A percentile compares a stretch with the other conserved stretches of the same genome.
These are phyloP conservation scores for Aramus guarauna DNA, from an alignment of 2,113 vertebrate species.

Conservation along the genomic window DNA sequence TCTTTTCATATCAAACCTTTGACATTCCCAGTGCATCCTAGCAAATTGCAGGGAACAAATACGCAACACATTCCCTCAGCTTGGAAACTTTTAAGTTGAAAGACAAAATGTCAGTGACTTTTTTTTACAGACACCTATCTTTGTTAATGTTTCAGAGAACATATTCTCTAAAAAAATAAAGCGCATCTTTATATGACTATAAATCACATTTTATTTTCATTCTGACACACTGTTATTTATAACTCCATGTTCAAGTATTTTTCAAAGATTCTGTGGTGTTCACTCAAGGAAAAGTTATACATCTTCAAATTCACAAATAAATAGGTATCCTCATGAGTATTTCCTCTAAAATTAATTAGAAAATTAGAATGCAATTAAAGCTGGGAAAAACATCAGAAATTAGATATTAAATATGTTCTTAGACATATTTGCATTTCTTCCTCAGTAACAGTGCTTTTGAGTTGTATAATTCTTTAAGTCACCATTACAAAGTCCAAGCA, in stretches of 20 bases:
- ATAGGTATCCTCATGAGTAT: background rate
- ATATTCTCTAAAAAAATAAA: background rate
- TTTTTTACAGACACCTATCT: background rate
- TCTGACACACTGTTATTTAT: background rate
- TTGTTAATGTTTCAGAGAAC: background rate
- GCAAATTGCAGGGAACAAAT: background rate
- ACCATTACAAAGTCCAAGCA: background rate
- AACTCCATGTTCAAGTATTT: background rate
- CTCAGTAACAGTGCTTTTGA: background rate
- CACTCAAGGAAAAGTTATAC: background rate
- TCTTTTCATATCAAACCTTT: background rate
- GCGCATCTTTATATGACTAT: background rate
- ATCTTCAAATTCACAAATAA: background rate
- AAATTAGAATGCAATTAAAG: background rate
- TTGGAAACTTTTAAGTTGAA: background rate
- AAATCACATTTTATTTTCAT: background rate
- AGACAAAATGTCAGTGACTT: background rate
- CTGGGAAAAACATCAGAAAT: background rate
- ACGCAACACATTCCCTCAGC: background rate
- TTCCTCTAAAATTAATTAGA: background rate
- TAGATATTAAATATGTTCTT: background rate
- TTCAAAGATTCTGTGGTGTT: background rate
- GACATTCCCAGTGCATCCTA: background rate
- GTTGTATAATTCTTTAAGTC: background rate
- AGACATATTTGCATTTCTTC: background rate